phyloP scores from a whole-genome alignment of 2,888 invertebrate genomes.

The Nasonia oneida region DNA sequence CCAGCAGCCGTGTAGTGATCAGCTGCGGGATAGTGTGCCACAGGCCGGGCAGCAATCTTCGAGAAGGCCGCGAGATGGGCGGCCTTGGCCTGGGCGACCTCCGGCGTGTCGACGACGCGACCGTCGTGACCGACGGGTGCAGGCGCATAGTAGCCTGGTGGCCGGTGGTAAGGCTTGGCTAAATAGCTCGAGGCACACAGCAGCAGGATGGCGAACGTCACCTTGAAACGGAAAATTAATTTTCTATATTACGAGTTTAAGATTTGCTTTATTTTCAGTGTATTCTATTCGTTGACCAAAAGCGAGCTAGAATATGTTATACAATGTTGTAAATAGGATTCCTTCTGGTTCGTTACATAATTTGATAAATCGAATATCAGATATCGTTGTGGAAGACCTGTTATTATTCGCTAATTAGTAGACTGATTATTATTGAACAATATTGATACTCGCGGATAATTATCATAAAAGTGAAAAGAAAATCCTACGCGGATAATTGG shows the following conservation, averaged over 20 bases:
- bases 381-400: not conserved
- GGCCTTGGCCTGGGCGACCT: conserved; percentile 74
- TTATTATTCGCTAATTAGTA: not conserved
- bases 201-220: not conserved
- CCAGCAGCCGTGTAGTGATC: conserved; percentile 26
- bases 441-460: conserved; percentile 14
- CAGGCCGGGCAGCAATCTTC: conserved; percentile 21
- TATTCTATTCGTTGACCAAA: not conserved
- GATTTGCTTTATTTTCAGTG: too few species aligned
- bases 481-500: not conserved
- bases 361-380: not conserved
- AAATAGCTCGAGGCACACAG: not conserved
- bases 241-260: not conserved
- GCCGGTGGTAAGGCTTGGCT: conserved; percentile 31
- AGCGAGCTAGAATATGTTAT: not conserved
- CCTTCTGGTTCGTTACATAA: not conserved
- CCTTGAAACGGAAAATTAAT: not conserved
- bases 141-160: conserved; percentile 64
- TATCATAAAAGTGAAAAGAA: not conserved
- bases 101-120: conserved; percentile 73
- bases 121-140: conserved; percentile 72
- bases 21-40: conserved; percentile 15
- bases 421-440: not conserved
- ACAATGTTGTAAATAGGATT: not conserved
- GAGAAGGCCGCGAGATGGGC: conserved; percentile 71